Percentiles rank a stretch among this genome's conserved stretches.
Conservation (phyloP, 2,888 invertebrate genomes). For the Hirtodrosophila trivittata region DNA sequence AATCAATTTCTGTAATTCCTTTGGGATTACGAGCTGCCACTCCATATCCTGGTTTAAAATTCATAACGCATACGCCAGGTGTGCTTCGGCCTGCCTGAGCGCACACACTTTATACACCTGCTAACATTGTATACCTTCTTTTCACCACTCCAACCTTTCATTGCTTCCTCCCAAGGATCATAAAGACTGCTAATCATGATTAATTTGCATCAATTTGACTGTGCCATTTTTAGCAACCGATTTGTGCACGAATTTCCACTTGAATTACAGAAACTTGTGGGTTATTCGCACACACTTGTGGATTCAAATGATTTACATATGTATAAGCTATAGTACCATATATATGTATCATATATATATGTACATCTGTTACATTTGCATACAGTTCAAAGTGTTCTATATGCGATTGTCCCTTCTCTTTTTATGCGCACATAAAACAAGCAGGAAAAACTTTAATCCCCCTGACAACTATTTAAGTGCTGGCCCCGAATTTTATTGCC, state of each 20-base stretch:
- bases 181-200: conserved; percentile 67
- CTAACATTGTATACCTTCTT: conserved; percentile 4
- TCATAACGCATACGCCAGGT: conserved; percentile 57
- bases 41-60: conserved; percentile 22
- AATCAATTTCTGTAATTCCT: conserved; percentile 47
- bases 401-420: too few species aligned
- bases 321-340: too few species aligned
- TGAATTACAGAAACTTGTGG: conserved; percentile 20
- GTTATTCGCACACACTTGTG: not conserved
- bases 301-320: too few species aligned
- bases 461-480: too few species aligned
- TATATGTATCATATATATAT: too few species aligned
- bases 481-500: too few species aligned
- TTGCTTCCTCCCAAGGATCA: conserved; percentile 14
- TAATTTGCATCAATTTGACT: conserved; percentile 73
- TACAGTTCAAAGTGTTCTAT: too few species aligned
- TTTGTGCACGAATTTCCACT: conserved; percentile 34
- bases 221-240: conserved; percentile 61
- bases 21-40: conserved; percentile 17
- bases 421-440: too few species aligned
- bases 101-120: conserved; percentile 27
- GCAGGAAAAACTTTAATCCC: too few species aligned
- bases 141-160: too few species aligned
- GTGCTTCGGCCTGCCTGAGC: conserved; percentile 3
- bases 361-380: too few species aligned